phyloP scores from a whole-genome alignment of 2,888 invertebrate genomes.

The Thera britannica region DNA sequence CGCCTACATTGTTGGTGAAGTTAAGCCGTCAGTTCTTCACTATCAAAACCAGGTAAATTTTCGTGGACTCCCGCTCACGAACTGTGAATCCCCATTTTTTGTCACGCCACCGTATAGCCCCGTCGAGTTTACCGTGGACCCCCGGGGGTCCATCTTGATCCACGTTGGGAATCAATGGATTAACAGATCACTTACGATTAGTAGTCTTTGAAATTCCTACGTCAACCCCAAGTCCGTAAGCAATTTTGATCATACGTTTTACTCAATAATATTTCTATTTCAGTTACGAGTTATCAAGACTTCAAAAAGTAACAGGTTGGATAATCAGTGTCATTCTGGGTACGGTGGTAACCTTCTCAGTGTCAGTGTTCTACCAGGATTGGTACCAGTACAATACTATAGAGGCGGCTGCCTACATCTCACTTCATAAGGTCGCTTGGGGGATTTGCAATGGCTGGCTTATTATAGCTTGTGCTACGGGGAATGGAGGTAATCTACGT shows the following conservation, averaged over 20 bases:
- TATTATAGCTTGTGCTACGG: slow-evolving; percentile 87
- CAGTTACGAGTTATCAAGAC: slow-evolving; percentile 68
- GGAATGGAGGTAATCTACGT: slow-evolving; percentile 84
- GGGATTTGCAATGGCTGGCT: slow-evolving; percentile 88
- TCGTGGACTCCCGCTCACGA: no score
- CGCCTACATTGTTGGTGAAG: no score
- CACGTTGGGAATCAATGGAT: no score
- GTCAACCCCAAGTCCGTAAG: no score
- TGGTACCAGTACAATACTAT: slow-evolving; percentile 83
- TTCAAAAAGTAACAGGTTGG: slow-evolving; percentile 69
- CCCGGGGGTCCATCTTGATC: no score
- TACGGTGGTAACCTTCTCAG: slow-evolving; percentile 84
- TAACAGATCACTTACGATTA: no score
- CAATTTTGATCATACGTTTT: not conserved
- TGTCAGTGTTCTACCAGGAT: slow-evolving; percentile 87
- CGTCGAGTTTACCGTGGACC: no score
- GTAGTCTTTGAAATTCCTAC: no score
- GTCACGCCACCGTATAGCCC: no score
- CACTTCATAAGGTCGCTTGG: slow-evolving; percentile 88
- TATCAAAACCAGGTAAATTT: no score
- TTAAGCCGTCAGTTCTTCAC: no score
- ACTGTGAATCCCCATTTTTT: no score
- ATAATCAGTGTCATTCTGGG: slow-evolving; percentile 72
- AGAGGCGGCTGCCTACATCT: slow-evolving; percentile 87
- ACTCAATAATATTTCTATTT: slow-evolving; percentile 30